Evolutionary conservation across 2,797 vertebrate species (phyloP), one percentile per base, ranked within the genome.

Genomic region (Microcaecilia unicolor): DNA sequence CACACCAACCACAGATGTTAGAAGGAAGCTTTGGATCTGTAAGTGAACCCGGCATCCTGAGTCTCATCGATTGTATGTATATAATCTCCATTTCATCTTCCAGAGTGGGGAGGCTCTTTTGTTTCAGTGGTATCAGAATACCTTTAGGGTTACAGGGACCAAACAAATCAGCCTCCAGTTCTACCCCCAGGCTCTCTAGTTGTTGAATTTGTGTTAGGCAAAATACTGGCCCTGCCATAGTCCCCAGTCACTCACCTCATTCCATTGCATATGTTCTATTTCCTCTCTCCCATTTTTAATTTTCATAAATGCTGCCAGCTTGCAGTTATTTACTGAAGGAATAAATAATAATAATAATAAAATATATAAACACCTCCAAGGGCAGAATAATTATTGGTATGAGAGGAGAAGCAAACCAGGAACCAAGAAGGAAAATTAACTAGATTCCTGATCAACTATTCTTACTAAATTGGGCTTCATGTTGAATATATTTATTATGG

Each of bases 31-130:
- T 25, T 14, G 14, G n/a, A 20, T 19, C 31, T 25, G 19, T 37
- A 31, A 22, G 6, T 41, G 27, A 27, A 50, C 37, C 31, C 45
- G 11, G 41, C 45, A 34, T 48, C 21, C 9, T 27, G 17, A 56
- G 48, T 45, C 60, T 60, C 56, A 52, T 44, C 31, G 9, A 39
- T 29, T 37, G 34, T 4, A 25, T 15, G 9, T 0, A 43, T 18
- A n/a, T 31, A 32, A 13, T 45, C 20, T 43, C 33, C 20, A 44
- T 47, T 54, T 49, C 28, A 44, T 45, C 32, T 48, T 31, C 22
- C 31, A 47, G 29, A 51, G 18, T 48, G 41, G 18, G 4, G 8
- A 38, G 22, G 10, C 2, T 27, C 37, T 23, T n/a, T n/a, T n/a
- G n/a, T n/a, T n/a, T n/a, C n/a, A n/a, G n/a, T n/a, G n/a, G n/a